Conservation (phyloP, 2,888 invertebrate genomes). For the Zonitis immaculata region DNA sequence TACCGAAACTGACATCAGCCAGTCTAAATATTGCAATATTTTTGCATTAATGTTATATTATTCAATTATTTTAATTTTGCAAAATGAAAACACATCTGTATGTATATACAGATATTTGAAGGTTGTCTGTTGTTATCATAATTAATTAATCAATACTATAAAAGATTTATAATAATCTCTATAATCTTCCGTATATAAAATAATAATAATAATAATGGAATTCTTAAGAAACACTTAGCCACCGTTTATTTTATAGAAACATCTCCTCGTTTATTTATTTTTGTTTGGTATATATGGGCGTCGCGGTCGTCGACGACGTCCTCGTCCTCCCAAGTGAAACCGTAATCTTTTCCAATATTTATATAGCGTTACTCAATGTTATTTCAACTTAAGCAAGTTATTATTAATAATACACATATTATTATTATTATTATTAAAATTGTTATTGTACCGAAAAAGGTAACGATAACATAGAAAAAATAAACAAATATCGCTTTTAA, state of each 20-base stretch:
- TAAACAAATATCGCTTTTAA: background rate
- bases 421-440: background rate
- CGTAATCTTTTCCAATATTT: background rate
- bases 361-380: background rate
- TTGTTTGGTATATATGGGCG: background rate
- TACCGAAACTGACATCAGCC: background rate
- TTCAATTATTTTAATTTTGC: background rate
- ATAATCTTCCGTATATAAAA: too few species aligned
- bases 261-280: background rate
- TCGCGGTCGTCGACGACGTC: conserved; percentile 1
- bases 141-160: too few species aligned
- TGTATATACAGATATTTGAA: background rate
- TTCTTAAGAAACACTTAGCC: background rate
- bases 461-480: background rate
- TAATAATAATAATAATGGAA: background rate
- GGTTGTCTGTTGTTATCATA: background rate
- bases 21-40: conserved; percentile 1
- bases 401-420: background rate
- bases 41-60: background rate
- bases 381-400: background rate
- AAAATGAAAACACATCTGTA: conserved; percentile 1
- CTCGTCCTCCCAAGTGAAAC: background rate
- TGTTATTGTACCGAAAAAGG: conserved; percentile 1
- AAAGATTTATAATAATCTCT: too few species aligned
- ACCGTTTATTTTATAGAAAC: background rate